phyloP scores from a whole-genome alignment of 2,113 vertebrate genomes.

The Archilochus colubris region DNA sequence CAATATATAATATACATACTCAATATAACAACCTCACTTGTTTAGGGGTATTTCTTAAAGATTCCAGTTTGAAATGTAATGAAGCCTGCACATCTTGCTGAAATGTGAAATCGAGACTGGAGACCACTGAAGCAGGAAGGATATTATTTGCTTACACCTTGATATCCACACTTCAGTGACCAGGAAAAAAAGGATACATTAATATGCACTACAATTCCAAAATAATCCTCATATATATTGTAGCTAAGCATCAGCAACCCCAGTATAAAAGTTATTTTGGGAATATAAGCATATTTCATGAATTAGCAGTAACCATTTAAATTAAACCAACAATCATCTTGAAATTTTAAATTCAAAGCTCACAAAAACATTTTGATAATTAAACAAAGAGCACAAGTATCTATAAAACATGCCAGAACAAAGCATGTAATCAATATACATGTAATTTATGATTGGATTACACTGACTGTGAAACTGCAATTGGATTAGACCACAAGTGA shows the following conservation, averaged over 20 bases:
- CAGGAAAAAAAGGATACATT: background rate
- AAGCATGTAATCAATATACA: constrained; percentile 3
- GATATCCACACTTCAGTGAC: constrained; percentile 46
- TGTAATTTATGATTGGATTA: background rate
- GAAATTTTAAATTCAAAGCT: background rate
- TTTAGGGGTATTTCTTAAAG: constrained; percentile 15
- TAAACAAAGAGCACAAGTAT: background rate
- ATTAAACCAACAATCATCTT: background rate
- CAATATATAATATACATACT: constrained; percentile 8
- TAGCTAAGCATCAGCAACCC: background rate
- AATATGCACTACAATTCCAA: constrained; percentile 8
- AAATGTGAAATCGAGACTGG: constrained; percentile 30
- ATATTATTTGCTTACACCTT: constrained; percentile 59
- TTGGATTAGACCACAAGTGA: background rate
- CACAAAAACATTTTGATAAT: background rate
- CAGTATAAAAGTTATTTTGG: background rate
- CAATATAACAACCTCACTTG: background rate
- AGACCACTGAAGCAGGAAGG: constrained; percentile 48
- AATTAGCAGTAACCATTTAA: background rate
- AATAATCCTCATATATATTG: constrained; percentile 20
- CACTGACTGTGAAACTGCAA: background rate
- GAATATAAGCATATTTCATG: background rate
- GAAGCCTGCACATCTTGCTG: constrained; percentile 30
- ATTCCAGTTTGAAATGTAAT: constrained; percentile 20
- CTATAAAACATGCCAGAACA: background rate